Conservation (phyloP, 2,113 vertebrate species). For the Cottus gobio region DNA sequence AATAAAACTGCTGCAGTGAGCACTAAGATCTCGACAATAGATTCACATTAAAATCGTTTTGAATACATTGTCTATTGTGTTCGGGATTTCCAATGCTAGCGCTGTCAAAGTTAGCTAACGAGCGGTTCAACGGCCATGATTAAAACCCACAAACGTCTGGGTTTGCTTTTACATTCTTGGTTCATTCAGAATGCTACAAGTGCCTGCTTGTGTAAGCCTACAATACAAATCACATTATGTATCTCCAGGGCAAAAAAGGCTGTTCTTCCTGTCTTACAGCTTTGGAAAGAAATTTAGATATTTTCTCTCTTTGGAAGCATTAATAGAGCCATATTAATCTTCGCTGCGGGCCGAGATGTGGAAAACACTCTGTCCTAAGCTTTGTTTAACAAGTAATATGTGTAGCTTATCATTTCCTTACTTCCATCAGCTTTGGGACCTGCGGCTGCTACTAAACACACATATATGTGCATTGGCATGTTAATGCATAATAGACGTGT, state of each 20-base stretch:
- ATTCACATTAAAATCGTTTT: conserved; percentile 14
- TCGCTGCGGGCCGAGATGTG: conserved; percentile 64
- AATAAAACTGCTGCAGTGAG: background rate
- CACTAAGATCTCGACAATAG: background rate
- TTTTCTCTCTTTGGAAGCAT: conserved; percentile 59
- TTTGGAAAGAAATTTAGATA: conserved; percentile 59
- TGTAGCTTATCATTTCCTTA: conserved; percentile 71
- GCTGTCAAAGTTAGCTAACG: background rate
- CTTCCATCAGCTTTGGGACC: conserved; percentile 66
- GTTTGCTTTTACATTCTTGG: conserved; percentile 8
- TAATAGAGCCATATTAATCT: conserved; percentile 67
- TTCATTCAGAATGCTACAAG: conserved; percentile 31
- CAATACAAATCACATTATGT: conserved; percentile 51
- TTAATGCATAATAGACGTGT: conserved; percentile 29
- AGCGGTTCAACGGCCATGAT: conserved; percentile 11
- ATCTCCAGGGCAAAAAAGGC: conserved; percentile 50
- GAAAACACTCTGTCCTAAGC: conserved; percentile 60
- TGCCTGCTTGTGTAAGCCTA: conserved; percentile 17
- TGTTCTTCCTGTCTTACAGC: conserved; percentile 46
- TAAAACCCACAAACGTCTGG: background rate
- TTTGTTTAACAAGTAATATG: conserved; percentile 75
- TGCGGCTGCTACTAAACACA: conserved; percentile 30
- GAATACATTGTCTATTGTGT: background rate
- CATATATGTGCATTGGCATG: background rate
- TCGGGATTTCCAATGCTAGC: background rate